Base-by-base conservation (phyloP, 2,797 vertebrate genomes). In the Sebastes variabilis region DNA sequence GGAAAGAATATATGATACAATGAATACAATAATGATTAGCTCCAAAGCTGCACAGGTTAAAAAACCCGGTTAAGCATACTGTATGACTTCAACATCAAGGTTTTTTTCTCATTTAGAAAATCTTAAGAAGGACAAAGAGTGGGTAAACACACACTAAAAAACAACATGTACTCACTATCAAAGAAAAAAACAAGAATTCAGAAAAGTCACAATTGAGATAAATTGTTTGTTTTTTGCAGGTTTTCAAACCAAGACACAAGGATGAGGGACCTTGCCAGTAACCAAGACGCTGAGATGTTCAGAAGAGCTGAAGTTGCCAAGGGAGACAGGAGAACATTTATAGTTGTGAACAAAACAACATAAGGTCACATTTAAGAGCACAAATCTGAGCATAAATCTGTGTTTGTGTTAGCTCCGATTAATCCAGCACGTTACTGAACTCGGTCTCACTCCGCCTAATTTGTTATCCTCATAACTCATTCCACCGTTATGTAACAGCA, bases 391-490 rank as follows among this genome's bases (percentile, higher is more conserved):
- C 38, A 29, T 77, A 62, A 56, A 82, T 80, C 75, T 58, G 55
- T 18, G 1, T 72, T 74, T 84, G 71, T 75, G 49, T 85, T 58
- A 8, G 25, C 22, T 55, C 71, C n/a, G 58, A 76, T 87, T 77
- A 68, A 20, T 84, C 69, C 38, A 22, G 55, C 62, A 68, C 75
- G 75, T 82, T 77, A 66, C 77, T 77, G 67, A 66, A 38, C 66
- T 74, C 7, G 6, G 72, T 69, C 62, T 78, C 70, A 75, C 80
- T 80, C 66, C 2, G 22, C 29, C 67, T 85, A 84, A 89, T 89
- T 94, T 89, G 75, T 89, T 85, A 79, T 85, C 85, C 75, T 88
- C 88, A 81, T 89, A 89, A 89, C 85, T 88, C 82, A 82, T 89
- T 90, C 81, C 72, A 42, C 79, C 59, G 79, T 93, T 93, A 93